These are phyloP conservation scores for Plagiodera versicolora DNA, from an alignment of 2,888 invertebrate species.

Conservation along the genomic window DNA sequence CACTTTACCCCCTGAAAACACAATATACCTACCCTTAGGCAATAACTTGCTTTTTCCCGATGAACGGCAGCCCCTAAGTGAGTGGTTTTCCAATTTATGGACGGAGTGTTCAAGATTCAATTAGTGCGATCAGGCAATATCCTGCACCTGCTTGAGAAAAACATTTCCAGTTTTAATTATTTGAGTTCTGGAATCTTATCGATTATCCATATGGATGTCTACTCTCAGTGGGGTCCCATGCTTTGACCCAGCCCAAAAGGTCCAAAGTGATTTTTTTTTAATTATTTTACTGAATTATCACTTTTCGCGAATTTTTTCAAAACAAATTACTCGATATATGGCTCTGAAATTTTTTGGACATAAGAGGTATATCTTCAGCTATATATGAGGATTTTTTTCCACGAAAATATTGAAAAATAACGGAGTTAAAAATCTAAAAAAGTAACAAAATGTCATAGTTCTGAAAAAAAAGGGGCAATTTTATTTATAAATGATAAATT, in stretches of 20 bases:
- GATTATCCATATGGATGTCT: not conserved
- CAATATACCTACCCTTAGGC: not conserved
- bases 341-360: no score
- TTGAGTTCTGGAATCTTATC: not conserved
- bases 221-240: not conserved
- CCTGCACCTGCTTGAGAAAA: constrained; percentile 11
- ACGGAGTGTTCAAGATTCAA: constrained; percentile 9
- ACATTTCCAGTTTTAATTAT: constrained; percentile 8
- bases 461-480: no score
- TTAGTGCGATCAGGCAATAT: constrained; percentile 15
- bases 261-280: no score
- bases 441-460: no score
- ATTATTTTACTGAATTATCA: not conserved
- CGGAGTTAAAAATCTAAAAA: no score
- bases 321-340: no score
- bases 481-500: no score
- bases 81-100: constrained; percentile 14
- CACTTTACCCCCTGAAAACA: not conserved
- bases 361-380: no score
- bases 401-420: no score
- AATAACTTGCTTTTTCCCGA: constrained; percentile 7
- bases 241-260: no score
- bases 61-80: constrained; percentile 3
- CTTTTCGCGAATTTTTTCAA: no score
- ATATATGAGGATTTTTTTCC: no score